These are phyloP conservation scores for Alaudala cheleensis DNA, from an alignment of 2,113 vertebrate genomes.

Conservation along the genomic window DNA sequence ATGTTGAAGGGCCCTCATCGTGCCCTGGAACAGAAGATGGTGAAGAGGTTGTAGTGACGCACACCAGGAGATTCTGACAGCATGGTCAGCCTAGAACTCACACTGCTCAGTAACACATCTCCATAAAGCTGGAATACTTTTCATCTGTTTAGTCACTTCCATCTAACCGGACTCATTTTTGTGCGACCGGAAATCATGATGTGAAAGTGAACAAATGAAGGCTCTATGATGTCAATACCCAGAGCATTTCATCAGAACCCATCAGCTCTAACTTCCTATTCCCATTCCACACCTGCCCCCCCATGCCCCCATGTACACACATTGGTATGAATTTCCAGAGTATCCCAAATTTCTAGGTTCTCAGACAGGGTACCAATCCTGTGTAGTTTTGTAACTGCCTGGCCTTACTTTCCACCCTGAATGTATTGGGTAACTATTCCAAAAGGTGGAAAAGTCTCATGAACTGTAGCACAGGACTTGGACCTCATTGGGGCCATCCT, in stretches of 20 bases:
- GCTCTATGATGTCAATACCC: neutral
- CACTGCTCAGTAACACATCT: neutral
- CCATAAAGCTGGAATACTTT: neutral
- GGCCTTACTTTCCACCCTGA: neutral
- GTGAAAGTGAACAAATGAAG: neutral
- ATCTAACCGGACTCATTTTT: neutral
- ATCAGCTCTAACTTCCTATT: neutral
- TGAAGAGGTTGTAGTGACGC: constrained; percentile 7
- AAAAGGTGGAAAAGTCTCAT: neutral
- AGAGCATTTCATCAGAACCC: neutral
- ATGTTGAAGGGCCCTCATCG: neutral
- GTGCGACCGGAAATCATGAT: neutral
- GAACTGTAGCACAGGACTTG: neutral
- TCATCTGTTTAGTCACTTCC: neutral
- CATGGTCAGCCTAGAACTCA: neutral
- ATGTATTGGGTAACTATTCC: neutral
- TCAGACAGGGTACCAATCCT: neutral
- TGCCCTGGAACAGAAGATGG: neutral
- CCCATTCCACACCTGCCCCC: neutral
- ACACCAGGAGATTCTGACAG: neutral
- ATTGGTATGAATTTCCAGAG: neutral
- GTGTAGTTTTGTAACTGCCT: neutral
- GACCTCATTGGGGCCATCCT: neutral
- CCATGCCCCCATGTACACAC: neutral
- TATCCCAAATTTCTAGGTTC: neutral